phyloP scores from a whole-genome alignment of 2,113 vertebrate genomes.

The Aleadryas rufinucha region DNA sequence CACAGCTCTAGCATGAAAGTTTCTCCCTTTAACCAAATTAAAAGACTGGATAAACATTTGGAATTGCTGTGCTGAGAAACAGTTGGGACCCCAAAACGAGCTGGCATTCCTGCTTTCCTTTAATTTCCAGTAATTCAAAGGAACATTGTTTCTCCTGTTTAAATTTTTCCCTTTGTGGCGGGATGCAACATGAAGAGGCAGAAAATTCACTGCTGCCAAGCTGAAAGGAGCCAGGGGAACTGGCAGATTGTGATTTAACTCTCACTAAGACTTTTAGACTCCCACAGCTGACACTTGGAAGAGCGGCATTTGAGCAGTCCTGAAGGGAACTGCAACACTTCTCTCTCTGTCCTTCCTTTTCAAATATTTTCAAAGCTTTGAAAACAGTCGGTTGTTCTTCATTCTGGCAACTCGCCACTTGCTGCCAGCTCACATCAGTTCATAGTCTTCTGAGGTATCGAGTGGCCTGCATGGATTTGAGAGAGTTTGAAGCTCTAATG shows the following conservation, averaged over 20 bases:
- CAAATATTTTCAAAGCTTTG: constrained; percentile 67
- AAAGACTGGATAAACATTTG: neutral
- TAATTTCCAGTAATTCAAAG: constrained; percentile 39
- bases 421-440: constrained; percentile 34
- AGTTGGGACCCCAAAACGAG: neutral
- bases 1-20: neutral
- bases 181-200: constrained; percentile 50
- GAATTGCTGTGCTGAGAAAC: neutral
- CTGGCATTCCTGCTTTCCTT: neutral
- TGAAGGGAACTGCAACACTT: constrained; percentile 42
- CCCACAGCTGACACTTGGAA: constrained; percentile 28
- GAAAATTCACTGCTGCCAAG: constrained; percentile 8
- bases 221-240: neutral
- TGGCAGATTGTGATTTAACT: constrained; percentile 38
- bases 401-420: neutral
- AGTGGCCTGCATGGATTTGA: constrained; percentile 2
- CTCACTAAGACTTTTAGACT: constrained; percentile 16
- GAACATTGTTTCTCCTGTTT: constrained; percentile 17
- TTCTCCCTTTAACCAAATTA: neutral
- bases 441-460: constrained; percentile 19
- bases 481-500: constrained; percentile 23
- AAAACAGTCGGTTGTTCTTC: constrained; percentile 46
- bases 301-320: neutral
- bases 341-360: constrained; percentile 46
- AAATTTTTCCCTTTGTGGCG: constrained; percentile 9